Evolutionary conservation across 2,113 vertebrate species (phyloP).

Genomic region (Illadopsis cleaveri): DNA sequence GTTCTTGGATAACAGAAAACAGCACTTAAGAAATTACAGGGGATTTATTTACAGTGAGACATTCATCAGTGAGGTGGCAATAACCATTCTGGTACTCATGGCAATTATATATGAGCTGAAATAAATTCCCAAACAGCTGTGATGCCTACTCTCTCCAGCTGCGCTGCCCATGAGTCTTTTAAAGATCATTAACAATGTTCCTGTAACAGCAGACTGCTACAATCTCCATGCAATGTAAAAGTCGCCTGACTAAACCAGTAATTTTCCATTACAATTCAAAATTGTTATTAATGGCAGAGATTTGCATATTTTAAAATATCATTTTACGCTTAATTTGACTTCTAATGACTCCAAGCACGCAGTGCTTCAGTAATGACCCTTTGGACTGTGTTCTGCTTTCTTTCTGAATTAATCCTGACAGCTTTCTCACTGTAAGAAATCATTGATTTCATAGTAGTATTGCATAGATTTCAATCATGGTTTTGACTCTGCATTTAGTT

Average conservation of each 20-base stretch:
- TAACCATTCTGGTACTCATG: background rate
- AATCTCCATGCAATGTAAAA: background rate
- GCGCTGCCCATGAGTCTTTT: background rate
- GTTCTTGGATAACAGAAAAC: background rate
- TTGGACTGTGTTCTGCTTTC: background rate
- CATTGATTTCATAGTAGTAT: background rate
- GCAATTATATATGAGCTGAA: background rate
- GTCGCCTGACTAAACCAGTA: conserved; percentile 3
- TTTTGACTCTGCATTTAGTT: background rate
- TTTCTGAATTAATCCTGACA: conserved; percentile 8
- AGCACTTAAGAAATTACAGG: background rate
- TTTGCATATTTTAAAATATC: background rate
- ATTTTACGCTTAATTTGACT: background rate
- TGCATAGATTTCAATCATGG: background rate
- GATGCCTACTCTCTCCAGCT: background rate
- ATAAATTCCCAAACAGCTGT: background rate
- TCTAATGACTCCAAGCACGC: conserved; percentile 21
- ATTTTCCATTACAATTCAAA: background rate
- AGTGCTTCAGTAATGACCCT: background rate
- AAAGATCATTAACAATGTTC: background rate
- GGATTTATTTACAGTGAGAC: background rate
- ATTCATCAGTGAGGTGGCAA: background rate
- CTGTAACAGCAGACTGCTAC: conserved; percentile 24
- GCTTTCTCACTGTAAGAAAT: background rate
- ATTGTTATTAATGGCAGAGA: background rate